phyloP scores from a whole-genome alignment of 2,888 invertebrate species.

The Chalcis sispes region DNA sequence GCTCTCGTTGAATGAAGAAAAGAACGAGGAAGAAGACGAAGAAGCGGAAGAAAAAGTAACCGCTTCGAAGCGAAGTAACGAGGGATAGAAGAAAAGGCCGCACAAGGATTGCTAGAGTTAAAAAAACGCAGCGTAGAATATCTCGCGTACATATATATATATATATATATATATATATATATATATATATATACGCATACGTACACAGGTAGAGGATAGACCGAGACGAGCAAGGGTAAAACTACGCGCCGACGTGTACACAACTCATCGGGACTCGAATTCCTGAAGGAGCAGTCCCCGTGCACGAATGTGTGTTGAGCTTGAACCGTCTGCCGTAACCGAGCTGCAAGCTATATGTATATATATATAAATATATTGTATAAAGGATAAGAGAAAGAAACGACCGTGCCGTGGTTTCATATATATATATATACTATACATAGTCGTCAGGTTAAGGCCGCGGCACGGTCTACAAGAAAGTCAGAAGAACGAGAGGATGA shows the following conservation, averaged over 20 bases:
- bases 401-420: too few species aligned
- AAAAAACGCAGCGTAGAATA: neutral
- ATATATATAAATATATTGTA: too few species aligned
- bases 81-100: neutral
- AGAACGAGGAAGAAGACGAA: conserved; percentile 6
- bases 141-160: conserved; percentile 4
- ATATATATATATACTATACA: too few species aligned
- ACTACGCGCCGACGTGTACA: too few species aligned
- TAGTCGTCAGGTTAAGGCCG: too few species aligned
- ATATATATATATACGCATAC: too few species aligned
- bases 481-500: conserved; percentile 11
- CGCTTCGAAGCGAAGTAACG: conserved; percentile 6
- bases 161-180: too few species aligned
- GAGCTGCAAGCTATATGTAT: too few species aligned
- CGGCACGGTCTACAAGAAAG: too few species aligned
- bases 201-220: too few species aligned
- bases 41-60: neutral
- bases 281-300: conserved; percentile 40
- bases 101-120: neutral
- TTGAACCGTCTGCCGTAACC: too few species aligned
- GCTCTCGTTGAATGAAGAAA: neutral
- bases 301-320: neutral
- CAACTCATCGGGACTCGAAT: conserved; percentile 42
- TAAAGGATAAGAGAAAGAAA: too few species aligned
- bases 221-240: neutral